Base-by-base conservation (phyloP, 2,888 invertebrate species). In the Acholoe squamosa region DNA sequence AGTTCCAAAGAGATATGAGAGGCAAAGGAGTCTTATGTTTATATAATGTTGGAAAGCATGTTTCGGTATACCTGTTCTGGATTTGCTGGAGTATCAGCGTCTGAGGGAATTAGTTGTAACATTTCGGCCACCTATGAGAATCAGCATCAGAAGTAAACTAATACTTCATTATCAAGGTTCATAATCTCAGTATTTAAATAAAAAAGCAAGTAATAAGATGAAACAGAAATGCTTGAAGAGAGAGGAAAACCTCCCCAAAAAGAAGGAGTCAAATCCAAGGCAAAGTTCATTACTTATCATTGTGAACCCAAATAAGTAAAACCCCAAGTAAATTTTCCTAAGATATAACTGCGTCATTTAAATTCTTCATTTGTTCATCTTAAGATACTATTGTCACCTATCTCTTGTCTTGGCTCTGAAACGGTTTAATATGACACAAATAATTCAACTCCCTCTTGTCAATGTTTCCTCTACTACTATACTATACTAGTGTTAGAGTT, bases 341-440 rank as follows among this genome's bases (percentile, higher is more conserved):
- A 80, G 33, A 80, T 25, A 34, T 80, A 80, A 80, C 31, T n/a
- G 76, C 76, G 31, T 80, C 33, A 34, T 33, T 80, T 80, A 80
- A 80, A 80, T 80, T 80, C 80, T 80, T 80, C 80, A 80, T 80
- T 80, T 80, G 80, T 80, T 80, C 80, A 33, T 80, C 33, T 80
- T 80, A 80, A 80, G 80, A 80, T 76, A 76, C 76, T 76, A 76
- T 80, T 43, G 80, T 80, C 80, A 80, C 80, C 80, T 80, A 80
- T 43, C 43, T 80, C 80, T 80, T 80, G 80, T 43, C 80, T 80
- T 80, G 80, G 33, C 80, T 80, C 80, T 80, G 80, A 80, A 80
- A 43, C 43, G 80, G 80, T 80, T 80, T 80, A 80, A 80, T 80
- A 34, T 80, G 80, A 80, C 80, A 80, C 80, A n/a, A 80, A 19